phyloP scores from a whole-genome alignment of 2,888 invertebrate genomes.

The Choreutis nemorana region DNA sequence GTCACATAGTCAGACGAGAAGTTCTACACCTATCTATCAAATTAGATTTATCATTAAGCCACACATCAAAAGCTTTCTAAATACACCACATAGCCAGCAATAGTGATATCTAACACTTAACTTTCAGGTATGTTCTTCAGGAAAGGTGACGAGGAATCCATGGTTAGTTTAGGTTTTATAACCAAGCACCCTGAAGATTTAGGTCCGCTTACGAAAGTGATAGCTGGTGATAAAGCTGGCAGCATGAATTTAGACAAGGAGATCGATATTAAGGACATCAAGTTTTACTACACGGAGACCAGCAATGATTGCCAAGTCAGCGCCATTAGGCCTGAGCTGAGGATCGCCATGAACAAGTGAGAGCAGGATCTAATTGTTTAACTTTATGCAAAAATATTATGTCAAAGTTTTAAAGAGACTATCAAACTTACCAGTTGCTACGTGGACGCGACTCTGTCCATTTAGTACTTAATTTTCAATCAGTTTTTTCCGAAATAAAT shows the following conservation, averaged over 20 bases:
- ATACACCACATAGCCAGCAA: no score
- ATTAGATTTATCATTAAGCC: no score
- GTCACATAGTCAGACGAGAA: no score
- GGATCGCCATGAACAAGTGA: constrained; percentile 68
- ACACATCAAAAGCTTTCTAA: no score
- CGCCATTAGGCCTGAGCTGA: constrained; percentile 73
- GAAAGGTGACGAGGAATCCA: constrained; percentile 73
- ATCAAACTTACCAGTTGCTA: no score
- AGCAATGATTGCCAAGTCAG: constrained; percentile 77
- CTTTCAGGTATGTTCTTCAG: constrained; percentile 73
- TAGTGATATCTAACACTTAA: no score
- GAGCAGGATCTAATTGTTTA: constrained; percentile 1
- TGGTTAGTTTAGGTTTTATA: constrained; percentile 88
- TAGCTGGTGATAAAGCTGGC: constrained; percentile 64
- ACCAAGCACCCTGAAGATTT: constrained; percentile 83
- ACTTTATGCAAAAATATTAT: no score
- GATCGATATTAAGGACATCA: constrained; percentile 72
- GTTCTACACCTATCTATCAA: no score
- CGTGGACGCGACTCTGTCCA: no score
- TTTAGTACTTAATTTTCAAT: no score
- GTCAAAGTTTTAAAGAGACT: no score
- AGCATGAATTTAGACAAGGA: constrained; percentile 69
- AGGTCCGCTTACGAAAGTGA: constrained; percentile 75
- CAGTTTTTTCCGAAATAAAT: no score
- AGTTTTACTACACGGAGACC: constrained; percentile 76